A percentile compares a stretch with the other conserved stretches of the same genome.
Conservation (phyloP, 2,888 invertebrate species). For the Spodoptera picta region DNA sequence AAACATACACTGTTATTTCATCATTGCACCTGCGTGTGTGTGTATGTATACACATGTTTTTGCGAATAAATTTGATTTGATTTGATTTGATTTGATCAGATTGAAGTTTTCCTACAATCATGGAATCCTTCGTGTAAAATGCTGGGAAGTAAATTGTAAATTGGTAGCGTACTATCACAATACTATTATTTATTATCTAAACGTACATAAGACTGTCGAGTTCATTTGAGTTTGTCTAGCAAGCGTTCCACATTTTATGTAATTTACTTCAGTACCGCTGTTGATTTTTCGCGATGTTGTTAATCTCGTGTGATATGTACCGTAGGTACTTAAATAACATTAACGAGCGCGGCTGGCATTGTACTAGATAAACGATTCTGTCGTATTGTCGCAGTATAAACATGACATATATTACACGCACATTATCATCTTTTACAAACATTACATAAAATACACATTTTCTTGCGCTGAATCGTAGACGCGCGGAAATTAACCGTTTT, state of each 20-base stretch:
- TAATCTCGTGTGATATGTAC: conserved; percentile 41
- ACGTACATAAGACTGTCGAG: neutral
- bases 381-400: conserved; percentile 32
- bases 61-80: too few species aligned
- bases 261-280: conserved; percentile 32
- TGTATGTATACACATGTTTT: too few species aligned
- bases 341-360: conserved; percentile 27
- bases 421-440: conserved; percentile 15
- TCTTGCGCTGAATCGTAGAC: neutral
- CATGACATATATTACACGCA: conserved; percentile 21
- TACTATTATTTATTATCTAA: too few species aligned
- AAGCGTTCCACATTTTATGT: conserved; percentile 10
- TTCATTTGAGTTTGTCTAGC: conserved; percentile 5
- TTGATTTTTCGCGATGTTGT: conserved; percentile 39
- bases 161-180: too few species aligned
- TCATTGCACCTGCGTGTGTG: too few species aligned
- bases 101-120: too few species aligned
- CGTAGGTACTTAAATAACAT: conserved; percentile 43
- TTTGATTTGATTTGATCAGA: too few species aligned
- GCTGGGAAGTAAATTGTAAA: too few species aligned
- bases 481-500: conserved; percentile 5
- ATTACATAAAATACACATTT: conserved; percentile 22
- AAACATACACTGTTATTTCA: too few species aligned
- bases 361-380: conserved; percentile 41
- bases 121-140: too few species aligned